A percentile compares a stretch with the other conserved stretches of the same genome.
Conservation (phyloP, 2,797 vertebrate genomes). For the Sebastes alutus region DNA sequence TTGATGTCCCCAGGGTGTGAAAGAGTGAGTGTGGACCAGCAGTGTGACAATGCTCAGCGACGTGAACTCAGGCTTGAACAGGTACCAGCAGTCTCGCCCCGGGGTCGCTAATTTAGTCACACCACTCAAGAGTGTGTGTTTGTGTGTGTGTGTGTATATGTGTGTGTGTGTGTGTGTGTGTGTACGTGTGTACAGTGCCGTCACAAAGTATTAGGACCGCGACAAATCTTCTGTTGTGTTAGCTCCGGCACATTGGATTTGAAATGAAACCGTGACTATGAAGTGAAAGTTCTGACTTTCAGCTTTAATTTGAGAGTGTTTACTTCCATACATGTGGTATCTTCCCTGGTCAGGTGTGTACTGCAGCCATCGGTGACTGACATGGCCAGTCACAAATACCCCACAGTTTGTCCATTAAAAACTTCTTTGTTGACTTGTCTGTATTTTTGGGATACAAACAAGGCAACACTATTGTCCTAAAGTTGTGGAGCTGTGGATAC, state of each 20-base stretch:
- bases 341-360: not conserved
- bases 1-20: slow-evolving; percentile 42
- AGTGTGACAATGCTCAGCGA: slow-evolving; percentile 66
- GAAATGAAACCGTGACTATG: not conserved
- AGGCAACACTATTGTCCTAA: not conserved
- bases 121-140: not conserved
- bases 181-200: slow-evolving; percentile 1
- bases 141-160: not conserved
- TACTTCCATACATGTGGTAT: not conserved
- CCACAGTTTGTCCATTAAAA: not conserved
- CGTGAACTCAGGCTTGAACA: slow-evolving; percentile 76
- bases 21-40: slow-evolving; percentile 34
- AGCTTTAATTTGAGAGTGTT: not conserved
- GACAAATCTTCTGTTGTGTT: not conserved
- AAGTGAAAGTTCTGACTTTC: not conserved
- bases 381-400: not conserved
- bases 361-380: not conserved
- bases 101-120: slow-evolving; percentile 54
- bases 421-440: not conserved
- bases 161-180: slow-evolving; percentile 21
- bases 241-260: slow-evolving; percentile 1
- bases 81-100: slow-evolving; percentile 63
- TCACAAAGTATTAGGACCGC: slow-evolving; percentile 6
- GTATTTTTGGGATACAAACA: not conserved
- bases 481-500: not conserved